Evolutionary conservation across 2,113 vertebrate genomes (phyloP), one percentile per base, ranked within the genome.

Genomic region (Tetrax tetrax): DNA sequence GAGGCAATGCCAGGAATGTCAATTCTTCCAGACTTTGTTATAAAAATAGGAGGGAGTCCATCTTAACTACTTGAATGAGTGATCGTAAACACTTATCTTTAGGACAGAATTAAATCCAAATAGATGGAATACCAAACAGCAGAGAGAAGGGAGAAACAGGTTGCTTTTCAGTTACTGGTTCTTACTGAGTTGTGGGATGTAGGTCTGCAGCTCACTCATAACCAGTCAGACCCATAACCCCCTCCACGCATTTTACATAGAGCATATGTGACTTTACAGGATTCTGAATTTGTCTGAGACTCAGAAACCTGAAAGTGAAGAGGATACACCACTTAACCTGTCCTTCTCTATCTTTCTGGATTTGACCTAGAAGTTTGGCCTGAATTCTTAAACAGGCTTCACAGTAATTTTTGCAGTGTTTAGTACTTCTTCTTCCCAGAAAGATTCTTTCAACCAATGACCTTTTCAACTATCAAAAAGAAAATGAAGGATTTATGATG

Each of bases 21-120:
- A 66, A 60, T 86, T 86, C 61, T 68, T 82, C 56, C 43, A 83
- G 43, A 35, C 28, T 69, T 64, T 7, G 5, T 45, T 79, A 22
- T 14, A 31, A 64, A 87, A 51, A 35, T 5, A 71, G 45, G 38
- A 72, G 22, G 43, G 37, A 5, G 33, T 61, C 47, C 38, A 41
- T 29, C 60, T 48, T 56, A 76, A 25, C 48, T 60, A 10, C 37
- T 31, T 38, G 53, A 94, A 54, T 43, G 48, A 66, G 29, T 27
- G 31, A 75, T 16, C 0, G 0, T 47, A 66, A 83, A 83, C 33
- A 48, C 3, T 64, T 54, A 3, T 1, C 0, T 70, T 83, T 74
- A 74, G 43, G 37, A 61, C 45, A 60, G 9, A 24, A 86, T 80
- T 60, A 69, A 79, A 80, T 61, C 24, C 59, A 68, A 78, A 57